Base-by-base conservation (phyloP, 2,797 vertebrate genomes). In the Phataginus tricuspis region DNA sequence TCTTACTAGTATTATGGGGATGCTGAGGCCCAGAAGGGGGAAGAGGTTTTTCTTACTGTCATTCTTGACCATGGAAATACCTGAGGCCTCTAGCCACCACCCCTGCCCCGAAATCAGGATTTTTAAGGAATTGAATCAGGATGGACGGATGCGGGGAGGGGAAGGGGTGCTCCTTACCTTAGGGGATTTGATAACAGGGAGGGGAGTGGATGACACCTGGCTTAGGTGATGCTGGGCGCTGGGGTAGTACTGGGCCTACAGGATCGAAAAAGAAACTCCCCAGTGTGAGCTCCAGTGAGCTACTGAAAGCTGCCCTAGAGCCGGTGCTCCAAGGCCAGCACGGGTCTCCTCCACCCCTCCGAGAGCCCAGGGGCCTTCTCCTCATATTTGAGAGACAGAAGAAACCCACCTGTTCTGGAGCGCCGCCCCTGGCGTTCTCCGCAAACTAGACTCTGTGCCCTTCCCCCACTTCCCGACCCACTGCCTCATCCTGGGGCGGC, bases 31-130 rank as follows among this genome's bases (percentile, higher is more conserved):
- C 53, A 78, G 63, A 90, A 79, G 92, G 25, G 51, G 3, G 45
- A 78, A 71, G 13, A 42, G 10, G 31, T 27, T 92, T 75, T 92
- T 87, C 88, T 95, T 63, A 75, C 13, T 72, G 4, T 63, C 92
- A n/a, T 79, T 92, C 42, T 95, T 96, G 49, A 66, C 21, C 29
- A 21, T 39, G 72, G 61, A 34, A 88, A 42, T 66, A 92, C 71
- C 15, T 29, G 34, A 94, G n/a, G 34, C 7, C 29, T 91, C 25
- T 80, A 34, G 27, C 42, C 45, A 45, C 45, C 45, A 45, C 45
- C 11, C 45, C 45, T 45, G 45, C 45, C 21, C 53, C 45, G 91
- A 45, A 63, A 31, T 68, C 11, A 31, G 63, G 51, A 94, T 31
- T 5, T 87, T 75, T 69, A 71, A 72, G 31, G 37, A 88, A 75